These are phyloP conservation scores for Gallinago nigripennis DNA, from an alignment of 2,797 vertebrate genomes.

Conservation along the genomic window DNA sequence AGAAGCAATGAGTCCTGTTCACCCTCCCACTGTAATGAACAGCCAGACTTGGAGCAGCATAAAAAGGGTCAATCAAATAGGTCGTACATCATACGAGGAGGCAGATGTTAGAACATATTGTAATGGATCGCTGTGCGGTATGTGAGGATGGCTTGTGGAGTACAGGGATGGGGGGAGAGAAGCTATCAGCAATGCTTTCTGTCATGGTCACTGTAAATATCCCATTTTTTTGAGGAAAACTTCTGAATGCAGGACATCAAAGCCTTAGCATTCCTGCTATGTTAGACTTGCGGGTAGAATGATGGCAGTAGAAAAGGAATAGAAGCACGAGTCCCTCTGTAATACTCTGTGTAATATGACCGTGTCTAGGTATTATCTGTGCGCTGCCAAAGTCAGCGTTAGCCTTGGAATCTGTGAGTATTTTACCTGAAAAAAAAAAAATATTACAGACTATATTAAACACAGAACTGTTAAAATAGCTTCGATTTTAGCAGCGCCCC, in stretches of 20 bases:
- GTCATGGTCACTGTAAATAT: not conserved
- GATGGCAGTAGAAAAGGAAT: not conserved
- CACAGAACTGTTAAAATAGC: slow-evolving; percentile 33
- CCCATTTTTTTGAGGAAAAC: slow-evolving; percentile 29
- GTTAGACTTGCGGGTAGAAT: not conserved
- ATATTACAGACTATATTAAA: slow-evolving; percentile 32
- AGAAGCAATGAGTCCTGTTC: slow-evolving; percentile 25
- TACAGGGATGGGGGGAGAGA: not conserved
- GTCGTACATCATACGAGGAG: slow-evolving; percentile 89
- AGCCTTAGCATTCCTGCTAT: not conserved
- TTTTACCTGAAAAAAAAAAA: slow-evolving; percentile 48
- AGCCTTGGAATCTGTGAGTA: not conserved
- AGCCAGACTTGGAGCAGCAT: slow-evolving; percentile 70
- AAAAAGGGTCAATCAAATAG: slow-evolving; percentile 88
- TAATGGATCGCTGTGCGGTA: slow-evolving; percentile 80
- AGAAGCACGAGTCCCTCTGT: not conserved
- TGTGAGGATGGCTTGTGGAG: slow-evolving; percentile 59
- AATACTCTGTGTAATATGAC: not conserved
- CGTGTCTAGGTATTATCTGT: not conserved
- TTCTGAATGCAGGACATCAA: not conserved
- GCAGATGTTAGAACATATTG: slow-evolving; percentile 97
- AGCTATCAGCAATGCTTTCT: slow-evolving; percentile 53
- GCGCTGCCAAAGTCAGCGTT: slow-evolving; percentile 19
- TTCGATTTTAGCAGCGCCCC: slow-evolving; percentile 37
- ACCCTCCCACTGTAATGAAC: slow-evolving; percentile 59